Evolutionary conservation across 2,797 vertebrate genomes (phyloP), one percentile per base, ranked within the genome.

Genomic region (Scomberomorus guttatus): DNA sequence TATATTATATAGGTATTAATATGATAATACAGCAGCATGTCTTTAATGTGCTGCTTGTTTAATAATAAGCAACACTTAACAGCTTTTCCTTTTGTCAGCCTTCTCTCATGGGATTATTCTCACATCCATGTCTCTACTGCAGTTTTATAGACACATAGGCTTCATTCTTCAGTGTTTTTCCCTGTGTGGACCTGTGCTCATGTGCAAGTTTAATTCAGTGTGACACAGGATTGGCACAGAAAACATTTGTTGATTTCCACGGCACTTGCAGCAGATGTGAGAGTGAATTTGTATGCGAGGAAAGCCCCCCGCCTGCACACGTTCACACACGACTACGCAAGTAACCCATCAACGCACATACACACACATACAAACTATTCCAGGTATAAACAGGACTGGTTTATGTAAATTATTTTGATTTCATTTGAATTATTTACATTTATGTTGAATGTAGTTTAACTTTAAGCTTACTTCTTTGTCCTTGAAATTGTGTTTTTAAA

Each of bases 211-310:
- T 37, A 58, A 22, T 60, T 63, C 32, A 51, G 13, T 15, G 27
- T 61, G 56, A 22, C 44, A 34, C 54, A 65, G 39, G 29, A 59
- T 24, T 58, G n/a, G 24, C 27, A 52, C 11, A 12, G 2, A 34
- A 37, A 14, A 57, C 50, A 34, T 55, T 34, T 62, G 52, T 44
- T 58, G 42, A 39, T 68, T 60, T 64, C 10, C 37, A 58, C 22
- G 46, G 18, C n/a, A 27, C 22, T 37, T 27, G 5, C 37, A 17
- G 25, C 37, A 37, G 24, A 37, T 18, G 57, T 20, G 20, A 29
- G 6, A 69, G 18, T 24, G 44, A 32, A 55, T 54, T n/a, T 50
- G 13, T 27, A 52, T 46, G 20, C 14, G 5, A 51, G 24, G 18
- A 32, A n/a, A 39, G 27, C 37, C 5, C 34, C 22, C 50, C n/a